Percentiles rank a stretch among this genome's conserved stretches.
Evolutionary conservation across 2,797 vertebrate species (phyloP).

Genomic region (Schizothorax lantsangensis): DNA sequence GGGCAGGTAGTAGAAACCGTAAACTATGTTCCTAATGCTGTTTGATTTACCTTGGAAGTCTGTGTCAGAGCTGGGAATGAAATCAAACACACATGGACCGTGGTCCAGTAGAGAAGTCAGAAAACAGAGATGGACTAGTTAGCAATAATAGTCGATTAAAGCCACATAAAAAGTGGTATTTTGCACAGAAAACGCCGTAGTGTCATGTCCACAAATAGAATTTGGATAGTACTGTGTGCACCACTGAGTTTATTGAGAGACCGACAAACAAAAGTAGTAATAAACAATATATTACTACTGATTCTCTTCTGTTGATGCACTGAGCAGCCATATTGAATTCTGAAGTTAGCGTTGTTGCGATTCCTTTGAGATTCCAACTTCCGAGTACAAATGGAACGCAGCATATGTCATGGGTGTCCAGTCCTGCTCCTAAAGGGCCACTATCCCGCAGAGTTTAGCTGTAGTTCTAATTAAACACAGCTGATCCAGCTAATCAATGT

Average conservation of each 20-base stretch:
- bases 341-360: not conserved
- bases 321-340: not conserved
- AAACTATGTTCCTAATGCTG: not conserved
- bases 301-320: not conserved
- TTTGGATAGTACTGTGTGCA: not conserved
- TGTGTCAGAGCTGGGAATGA: not conserved
- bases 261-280: not conserved
- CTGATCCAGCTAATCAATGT: not conserved
- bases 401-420: not conserved
- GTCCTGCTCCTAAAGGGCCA: not conserved
- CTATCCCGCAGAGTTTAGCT: not conserved
- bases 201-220: not conserved
- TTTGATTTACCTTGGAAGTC: not conserved
- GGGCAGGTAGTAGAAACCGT: not conserved
- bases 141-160: not conserved
- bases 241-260: not conserved
- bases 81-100: not conserved
- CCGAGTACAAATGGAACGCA: not conserved
- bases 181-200: not conserved
- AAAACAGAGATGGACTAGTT: not conserved
- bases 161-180: not conserved
- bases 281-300: not conserved
- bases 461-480: not conserved
- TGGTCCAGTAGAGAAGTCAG: not conserved
- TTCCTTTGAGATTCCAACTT: not conserved